Percentiles rank a stretch among this genome's conserved stretches.
Evolutionary conservation across 2,113 vertebrate genomes (phyloP).

Genomic region (Salvator merianae): DNA sequence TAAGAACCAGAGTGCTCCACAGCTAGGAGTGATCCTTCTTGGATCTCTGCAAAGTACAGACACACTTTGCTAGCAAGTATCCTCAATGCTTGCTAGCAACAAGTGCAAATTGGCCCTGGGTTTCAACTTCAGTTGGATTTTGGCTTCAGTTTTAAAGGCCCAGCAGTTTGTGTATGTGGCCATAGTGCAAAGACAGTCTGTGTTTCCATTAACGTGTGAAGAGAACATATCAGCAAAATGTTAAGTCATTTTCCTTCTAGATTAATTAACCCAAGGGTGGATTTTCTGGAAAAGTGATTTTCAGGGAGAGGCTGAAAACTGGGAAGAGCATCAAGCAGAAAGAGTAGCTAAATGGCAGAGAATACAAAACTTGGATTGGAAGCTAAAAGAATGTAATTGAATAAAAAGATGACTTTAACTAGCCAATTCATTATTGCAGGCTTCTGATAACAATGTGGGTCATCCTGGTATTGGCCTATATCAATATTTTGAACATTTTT

Average conservation of each 20-base stretch:
- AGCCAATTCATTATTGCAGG: neutral
- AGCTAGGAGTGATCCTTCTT: no score
- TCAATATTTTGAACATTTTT: neutral
- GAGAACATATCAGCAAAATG: no score
- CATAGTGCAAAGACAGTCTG: neutral
- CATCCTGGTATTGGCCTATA: neutral
- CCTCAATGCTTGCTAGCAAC: no score
- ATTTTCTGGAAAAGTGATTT: no score
- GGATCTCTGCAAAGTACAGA: no score
- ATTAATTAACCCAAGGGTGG: neutral
- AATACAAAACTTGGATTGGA: no score
- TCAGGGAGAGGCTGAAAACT: neutral
- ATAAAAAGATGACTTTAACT: neutral
- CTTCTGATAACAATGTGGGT: neutral
- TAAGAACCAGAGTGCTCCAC: no score
- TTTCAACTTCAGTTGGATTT: neutral
- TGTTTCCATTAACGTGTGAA: no score
- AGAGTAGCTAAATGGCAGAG: neutral
- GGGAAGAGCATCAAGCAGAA: neutral
- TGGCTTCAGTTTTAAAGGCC: neutral
- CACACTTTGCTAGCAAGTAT: no score
- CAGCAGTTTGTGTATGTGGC: no score
- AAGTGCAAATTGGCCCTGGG: no score
- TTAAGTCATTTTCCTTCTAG: neutral
- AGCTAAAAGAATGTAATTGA: neutral